Conservation (phyloP, 2,797 vertebrate genomes). For the Acestrorhynchus altus region DNA sequence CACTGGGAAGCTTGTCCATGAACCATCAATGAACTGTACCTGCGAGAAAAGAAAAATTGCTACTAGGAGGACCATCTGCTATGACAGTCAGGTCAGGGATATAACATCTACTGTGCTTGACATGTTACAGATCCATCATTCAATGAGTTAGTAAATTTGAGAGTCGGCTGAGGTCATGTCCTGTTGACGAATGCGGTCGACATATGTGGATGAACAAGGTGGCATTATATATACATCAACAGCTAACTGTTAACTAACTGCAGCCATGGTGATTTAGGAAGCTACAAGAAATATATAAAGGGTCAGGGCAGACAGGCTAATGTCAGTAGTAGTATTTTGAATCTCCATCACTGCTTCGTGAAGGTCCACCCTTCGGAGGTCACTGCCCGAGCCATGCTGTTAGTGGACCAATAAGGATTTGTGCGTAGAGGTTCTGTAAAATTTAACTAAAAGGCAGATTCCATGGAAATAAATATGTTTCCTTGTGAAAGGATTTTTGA, state of each 20-base stretch:
- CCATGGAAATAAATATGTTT: background rate
- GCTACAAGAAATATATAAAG: too few relatives aligned
- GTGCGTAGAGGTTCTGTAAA: background rate
- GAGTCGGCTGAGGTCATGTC: background rate
- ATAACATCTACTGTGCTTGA: background rate
- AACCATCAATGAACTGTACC: constrained; percentile 14
- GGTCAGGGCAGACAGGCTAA: too few relatives aligned
- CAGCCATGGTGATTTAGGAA: too few relatives aligned
- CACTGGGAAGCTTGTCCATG: constrained; percentile 19
- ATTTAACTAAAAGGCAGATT: background rate
- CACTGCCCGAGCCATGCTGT: background rate
- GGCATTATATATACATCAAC: too few relatives aligned
- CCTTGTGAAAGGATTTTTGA: background rate
- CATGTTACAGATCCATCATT: background rate
- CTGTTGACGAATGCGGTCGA: background rate
- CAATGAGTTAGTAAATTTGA: background rate
- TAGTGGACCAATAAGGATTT: background rate
- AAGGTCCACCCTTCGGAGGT: too few relatives aligned
- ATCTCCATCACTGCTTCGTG: too few relatives aligned
- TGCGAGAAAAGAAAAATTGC: constrained; percentile 13
- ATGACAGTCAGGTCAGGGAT: background rate
- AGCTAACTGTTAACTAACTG: too few relatives aligned
- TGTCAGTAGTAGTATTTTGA: too few relatives aligned
- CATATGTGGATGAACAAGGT: background rate
- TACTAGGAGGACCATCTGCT: background rate